These are phyloP conservation scores for Lepidocolaptes lacrymiger DNA, from an alignment of 2,797 vertebrate species.

Conservation along the genomic window DNA sequence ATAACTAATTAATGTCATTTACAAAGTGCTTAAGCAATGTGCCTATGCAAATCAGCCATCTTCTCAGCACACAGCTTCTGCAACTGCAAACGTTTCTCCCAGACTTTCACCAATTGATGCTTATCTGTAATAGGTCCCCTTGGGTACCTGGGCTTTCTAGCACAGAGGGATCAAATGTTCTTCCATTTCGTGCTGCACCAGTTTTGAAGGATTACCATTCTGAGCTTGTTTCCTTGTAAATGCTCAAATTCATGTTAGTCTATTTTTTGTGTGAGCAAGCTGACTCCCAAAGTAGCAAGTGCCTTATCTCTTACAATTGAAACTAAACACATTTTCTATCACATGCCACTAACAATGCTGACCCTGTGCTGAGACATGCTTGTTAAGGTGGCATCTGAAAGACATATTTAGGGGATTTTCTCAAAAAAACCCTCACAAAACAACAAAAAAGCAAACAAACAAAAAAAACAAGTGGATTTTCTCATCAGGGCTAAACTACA, in stretches of 20 bases:
- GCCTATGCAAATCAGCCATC: constrained; percentile 7
- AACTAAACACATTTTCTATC: background rate
- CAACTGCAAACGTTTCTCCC: background rate
- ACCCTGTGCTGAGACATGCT: background rate
- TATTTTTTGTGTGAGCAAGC: background rate
- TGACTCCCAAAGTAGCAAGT: constrained; percentile 34
- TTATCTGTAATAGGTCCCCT: background rate
- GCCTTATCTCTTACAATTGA: constrained; percentile 32
- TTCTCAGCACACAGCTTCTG: background rate
- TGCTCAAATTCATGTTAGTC: background rate
- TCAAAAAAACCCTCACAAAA: background rate
- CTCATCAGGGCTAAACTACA: background rate
- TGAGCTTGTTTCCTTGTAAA: background rate
- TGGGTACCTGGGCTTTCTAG: background rate
- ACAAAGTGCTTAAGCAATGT: background rate
- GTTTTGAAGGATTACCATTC: background rate
- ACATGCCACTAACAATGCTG: background rate
- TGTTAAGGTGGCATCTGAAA: background rate
- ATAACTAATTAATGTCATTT: constrained; percentile 31
- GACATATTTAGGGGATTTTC: background rate
- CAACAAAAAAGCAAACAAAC: too few species aligned
- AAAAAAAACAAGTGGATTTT: background rate
- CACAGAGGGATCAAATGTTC: background rate
- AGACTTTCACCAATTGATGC: background rate
- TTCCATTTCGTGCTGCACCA: background rate